Evolutionary conservation across 2,797 vertebrate species (phyloP).

Genomic region (Notoglanidium macrostoma): DNA sequence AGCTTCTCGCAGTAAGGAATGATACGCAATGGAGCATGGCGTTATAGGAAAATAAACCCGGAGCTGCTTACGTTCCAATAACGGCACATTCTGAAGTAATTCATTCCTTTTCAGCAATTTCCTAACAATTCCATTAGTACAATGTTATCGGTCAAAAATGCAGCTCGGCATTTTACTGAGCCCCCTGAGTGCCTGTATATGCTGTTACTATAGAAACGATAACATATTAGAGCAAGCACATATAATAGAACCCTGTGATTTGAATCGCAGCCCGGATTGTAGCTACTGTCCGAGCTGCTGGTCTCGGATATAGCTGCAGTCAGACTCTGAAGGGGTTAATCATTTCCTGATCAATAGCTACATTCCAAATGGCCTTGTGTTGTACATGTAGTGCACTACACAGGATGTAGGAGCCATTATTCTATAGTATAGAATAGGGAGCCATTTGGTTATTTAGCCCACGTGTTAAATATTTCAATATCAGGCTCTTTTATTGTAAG

Average conservation of each 20-base stretch:
- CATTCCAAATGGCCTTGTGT: neutral
- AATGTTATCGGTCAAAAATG: neutral
- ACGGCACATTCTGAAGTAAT: neutral
- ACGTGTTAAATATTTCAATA: conserved; percentile 20
- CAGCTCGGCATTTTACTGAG: neutral
- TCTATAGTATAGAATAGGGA: neutral
- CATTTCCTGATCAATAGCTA: conserved; percentile 1
- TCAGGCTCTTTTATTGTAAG: conserved; percentile 23
- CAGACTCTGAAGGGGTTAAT: neutral
- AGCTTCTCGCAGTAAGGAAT: neutral
- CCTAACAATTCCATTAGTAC: neutral
- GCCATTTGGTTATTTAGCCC: conserved; percentile 8
- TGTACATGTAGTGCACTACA: neutral
- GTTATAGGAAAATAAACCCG: neutral
- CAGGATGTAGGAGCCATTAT: conserved; percentile 8
- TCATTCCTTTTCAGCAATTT: too few species aligned
- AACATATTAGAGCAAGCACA: neutral
- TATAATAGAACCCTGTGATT: conserved; percentile 3
- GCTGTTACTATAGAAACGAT: neutral
- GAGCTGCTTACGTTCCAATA: neutral
- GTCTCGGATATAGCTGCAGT: neutral
- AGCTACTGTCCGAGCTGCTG: neutral
- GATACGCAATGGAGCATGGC: neutral
- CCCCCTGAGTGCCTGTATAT: neutral
- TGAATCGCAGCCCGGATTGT: neutral